These are phyloP conservation scores for Muscina levida DNA, from an alignment of 2,888 invertebrate genomes.

Conservation along the genomic window DNA sequence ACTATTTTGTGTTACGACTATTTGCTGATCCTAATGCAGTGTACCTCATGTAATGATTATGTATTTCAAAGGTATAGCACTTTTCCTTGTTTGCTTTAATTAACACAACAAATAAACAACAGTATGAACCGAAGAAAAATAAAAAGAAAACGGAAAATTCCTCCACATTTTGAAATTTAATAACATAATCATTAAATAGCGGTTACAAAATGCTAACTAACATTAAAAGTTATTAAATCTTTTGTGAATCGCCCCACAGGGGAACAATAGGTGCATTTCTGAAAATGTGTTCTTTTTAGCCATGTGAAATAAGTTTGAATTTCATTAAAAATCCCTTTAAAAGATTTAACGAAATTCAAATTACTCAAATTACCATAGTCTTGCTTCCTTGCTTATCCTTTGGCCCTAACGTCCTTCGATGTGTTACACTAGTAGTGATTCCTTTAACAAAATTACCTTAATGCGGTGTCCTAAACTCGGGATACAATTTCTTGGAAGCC, in stretches of 20 bases:
- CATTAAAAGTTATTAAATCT: conserved; percentile 38
- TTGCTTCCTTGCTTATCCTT: neutral
- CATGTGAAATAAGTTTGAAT: conserved; percentile 31
- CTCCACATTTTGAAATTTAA: no score
- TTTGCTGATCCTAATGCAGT: no score
- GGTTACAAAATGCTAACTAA: conserved; percentile 14
- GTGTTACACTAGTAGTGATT: neutral
- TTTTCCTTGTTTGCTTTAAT: no score
- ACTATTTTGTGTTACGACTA: no score
- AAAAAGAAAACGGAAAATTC: no score
- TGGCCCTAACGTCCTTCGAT: neutral
- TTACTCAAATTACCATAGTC: conserved; percentile 55
- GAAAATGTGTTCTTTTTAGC: conserved; percentile 6
- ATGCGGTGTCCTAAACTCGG: conserved; percentile 38
- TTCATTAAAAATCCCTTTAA: conserved; percentile 58
- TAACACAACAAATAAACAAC: no score
- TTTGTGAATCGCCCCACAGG: neutral
- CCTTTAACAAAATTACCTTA: conserved; percentile 30
- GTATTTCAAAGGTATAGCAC: no score
- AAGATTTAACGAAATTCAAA: conserved; percentile 50
- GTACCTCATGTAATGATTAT: no score
- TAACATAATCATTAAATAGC: conserved; percentile 34
- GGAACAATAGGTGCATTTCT: conserved; percentile 17
- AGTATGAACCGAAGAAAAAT: neutral
- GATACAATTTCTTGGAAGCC: conserved; percentile 46